Percentiles rank a stretch among this genome's conserved stretches.
Conservation (phyloP, 2,888 invertebrate genomes). For the Napeogenes inachia region DNA sequence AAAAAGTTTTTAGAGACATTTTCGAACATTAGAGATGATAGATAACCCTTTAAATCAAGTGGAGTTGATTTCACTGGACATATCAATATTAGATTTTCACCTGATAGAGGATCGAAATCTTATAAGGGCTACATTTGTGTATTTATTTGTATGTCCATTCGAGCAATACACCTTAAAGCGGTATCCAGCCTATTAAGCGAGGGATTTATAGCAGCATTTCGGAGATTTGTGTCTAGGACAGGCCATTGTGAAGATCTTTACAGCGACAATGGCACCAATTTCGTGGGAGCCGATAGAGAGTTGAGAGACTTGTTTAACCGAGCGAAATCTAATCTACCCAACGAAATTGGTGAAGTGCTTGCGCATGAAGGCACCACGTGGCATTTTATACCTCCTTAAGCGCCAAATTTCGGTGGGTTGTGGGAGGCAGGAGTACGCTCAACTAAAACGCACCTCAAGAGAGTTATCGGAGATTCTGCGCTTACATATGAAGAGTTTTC, state of each 20-base stretch:
- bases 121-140: constrained; percentile 20
- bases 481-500: no score
- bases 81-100: constrained; percentile 9
- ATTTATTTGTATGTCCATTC: constrained; percentile 17
- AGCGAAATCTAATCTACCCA: background rate
- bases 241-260: constrained; percentile 19
- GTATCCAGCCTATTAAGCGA: no score
- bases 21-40: no score
- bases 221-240: constrained; percentile 14
- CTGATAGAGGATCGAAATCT: constrained; percentile 10
- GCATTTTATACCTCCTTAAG: no score
- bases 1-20: no score
- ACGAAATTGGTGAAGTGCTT: no score
- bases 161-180: background rate
- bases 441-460: no score
- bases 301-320: background rate
- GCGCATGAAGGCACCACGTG: no score
- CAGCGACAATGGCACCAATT: constrained; percentile 25
- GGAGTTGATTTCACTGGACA: constrained; percentile 16
- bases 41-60: no score
- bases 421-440: no score
- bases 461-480: no score
- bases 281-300: constrained; percentile 1
- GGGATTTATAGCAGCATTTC: constrained; percentile 22
- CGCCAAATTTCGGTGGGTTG: no score